Conservation (phyloP, 2,888 invertebrate genomes). For the Chloromyia formosa region DNA sequence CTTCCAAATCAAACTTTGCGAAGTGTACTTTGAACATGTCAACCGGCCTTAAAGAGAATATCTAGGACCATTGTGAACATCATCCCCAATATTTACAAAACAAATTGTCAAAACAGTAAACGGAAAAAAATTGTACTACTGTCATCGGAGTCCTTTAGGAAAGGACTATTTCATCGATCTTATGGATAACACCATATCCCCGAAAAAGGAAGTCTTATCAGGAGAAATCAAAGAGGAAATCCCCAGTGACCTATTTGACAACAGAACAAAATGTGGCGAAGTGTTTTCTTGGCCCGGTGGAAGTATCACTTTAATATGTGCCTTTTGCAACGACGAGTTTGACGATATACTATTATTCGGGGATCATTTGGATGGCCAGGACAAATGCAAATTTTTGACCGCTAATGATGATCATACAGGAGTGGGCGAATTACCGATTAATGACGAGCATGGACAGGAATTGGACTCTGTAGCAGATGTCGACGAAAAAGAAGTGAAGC, state of each 20-base stretch:
- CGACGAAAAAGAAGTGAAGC: background rate
- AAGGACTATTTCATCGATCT: no score
- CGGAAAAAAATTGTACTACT: no score
- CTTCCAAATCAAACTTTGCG: no score
- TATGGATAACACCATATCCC: no score
- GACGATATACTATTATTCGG: background rate
- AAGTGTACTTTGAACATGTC: no score
- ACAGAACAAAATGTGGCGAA: slow-evolving; percentile 27
- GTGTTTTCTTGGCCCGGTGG: slow-evolving; percentile 6
- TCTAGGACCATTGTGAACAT: no score
- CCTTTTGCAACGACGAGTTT: slow-evolving; percentile 18
- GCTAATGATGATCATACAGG: no score
- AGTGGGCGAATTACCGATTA: background rate
- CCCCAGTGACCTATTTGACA: background rate
- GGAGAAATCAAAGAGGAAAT: slow-evolving; percentile 17
- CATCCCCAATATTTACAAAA: no score
- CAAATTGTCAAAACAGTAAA: no score
- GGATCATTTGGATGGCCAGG: background rate
- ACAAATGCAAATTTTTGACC: background rate
- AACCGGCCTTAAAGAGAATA: no score
- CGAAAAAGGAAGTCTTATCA: no score
- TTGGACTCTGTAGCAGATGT: background rate
- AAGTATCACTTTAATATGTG: background rate
- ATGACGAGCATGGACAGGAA: background rate
- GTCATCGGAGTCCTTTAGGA: no score